phyloP scores from a whole-genome alignment of 2,113 vertebrate genomes.

The Lampris incognitus region DNA sequence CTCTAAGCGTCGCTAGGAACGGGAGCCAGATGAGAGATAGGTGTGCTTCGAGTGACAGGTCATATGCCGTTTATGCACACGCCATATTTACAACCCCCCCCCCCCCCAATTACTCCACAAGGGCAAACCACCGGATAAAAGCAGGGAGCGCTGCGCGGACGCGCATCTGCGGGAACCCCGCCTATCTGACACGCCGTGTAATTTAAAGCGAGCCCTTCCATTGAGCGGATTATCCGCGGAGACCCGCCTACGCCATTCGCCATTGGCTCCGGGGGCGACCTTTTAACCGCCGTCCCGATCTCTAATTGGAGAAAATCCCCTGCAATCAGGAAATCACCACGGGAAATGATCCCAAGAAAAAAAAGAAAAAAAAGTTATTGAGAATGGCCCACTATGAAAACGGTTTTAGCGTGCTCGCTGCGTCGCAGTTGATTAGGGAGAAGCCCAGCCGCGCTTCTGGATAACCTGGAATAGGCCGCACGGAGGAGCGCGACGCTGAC shows the following conservation, averaged over 20 bases:
- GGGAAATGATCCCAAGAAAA: conserved; percentile 62
- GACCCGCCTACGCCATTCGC: conserved; percentile 61
- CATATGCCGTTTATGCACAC: too few relatives aligned
- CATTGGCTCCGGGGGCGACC: conserved; percentile 56
- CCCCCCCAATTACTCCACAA: not conserved
- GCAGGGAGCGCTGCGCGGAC: too few relatives aligned
- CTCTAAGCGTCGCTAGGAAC: not conserved
- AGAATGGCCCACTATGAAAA: conserved; percentile 64
- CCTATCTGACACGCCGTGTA: conserved; percentile 39
- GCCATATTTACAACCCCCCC: too few relatives aligned
- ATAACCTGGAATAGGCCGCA: not conserved
- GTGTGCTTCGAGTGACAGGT: too few relatives aligned
- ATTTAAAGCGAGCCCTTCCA: conserved; percentile 33
- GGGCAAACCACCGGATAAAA: not conserved
- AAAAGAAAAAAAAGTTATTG: conserved; percentile 75
- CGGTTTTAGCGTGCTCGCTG: conserved; percentile 31
- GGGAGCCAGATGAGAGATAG: too few relatives aligned
- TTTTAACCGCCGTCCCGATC: conserved; percentile 8
- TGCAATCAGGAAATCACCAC: conserved; percentile 67
- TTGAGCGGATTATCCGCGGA: conserved; percentile 16
- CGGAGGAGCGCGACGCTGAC: not conserved
- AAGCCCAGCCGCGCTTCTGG: not conserved
- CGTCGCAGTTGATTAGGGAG: conserved; percentile 24
- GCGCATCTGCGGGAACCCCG: conserved; percentile 24
- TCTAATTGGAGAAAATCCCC: conserved; percentile 66